phyloP scores from a whole-genome alignment of 37 sponge, comb jelly and placozoan species.

The Chondrosia reniformis region DNA sequence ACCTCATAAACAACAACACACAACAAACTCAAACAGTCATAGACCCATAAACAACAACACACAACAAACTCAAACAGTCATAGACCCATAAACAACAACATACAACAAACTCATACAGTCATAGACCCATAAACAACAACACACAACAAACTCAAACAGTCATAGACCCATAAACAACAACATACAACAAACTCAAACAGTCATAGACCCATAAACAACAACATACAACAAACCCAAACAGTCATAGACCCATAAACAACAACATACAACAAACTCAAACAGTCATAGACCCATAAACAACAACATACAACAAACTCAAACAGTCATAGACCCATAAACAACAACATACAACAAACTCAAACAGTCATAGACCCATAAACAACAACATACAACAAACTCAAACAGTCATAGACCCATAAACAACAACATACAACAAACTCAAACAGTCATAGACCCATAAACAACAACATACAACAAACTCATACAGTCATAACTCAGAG shows the following conservation, averaged over 20 bases:
- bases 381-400: constrained; percentile 1
- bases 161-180: neutral
- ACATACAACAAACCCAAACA: neutral
- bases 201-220: neutral
- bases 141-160: neutral
- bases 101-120: neutral
- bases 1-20: neutral
- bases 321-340: neutral
- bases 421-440: constrained; percentile 16
- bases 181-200: neutral
- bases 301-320: constrained; percentile 2
- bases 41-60: neutral
- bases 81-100: neutral
- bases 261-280: neutral
- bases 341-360: constrained; percentile 3
- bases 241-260: neutral
- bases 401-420: neutral
- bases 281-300: neutral
- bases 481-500: constrained; percentile 5
- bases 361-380: neutral
- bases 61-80: too few relatives aligned
- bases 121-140: neutral
- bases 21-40: neutral
- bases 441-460: neutral
- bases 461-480: constrained; percentile 6